A percentile compares a stretch with the other conserved stretches of the same genome.
Conservation (phyloP, 2,888 invertebrate species). For the Macrosoma leucophasiata region DNA sequence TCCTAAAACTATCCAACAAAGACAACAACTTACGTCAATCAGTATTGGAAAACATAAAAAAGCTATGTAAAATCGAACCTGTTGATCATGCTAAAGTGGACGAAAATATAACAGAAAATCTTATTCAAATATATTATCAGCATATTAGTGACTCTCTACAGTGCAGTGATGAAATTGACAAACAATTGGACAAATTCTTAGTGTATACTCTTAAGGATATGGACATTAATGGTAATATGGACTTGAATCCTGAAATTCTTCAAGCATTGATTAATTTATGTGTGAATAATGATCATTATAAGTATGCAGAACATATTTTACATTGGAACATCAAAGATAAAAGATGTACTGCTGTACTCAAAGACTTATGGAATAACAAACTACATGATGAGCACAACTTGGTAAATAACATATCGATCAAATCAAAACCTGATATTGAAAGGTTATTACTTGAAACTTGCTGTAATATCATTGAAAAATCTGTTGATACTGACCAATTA, state of each 20-base stretch:
- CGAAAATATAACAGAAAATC: slow-evolving; percentile 37
- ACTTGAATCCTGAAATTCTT: slow-evolving; percentile 45
- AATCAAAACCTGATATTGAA: slow-evolving; percentile 53
- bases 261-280: slow-evolving; percentile 55
- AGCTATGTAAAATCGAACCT: slow-evolving; percentile 46
- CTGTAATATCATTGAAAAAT: slow-evolving; percentile 30
- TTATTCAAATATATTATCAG: slow-evolving; percentile 39
- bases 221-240: slow-evolving; percentile 34
- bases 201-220: slow-evolving; percentile 40
- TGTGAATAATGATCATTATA: slow-evolving; percentile 29
- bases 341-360: slow-evolving; percentile 35
- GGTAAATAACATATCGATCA: slow-evolving; percentile 43
- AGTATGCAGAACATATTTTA: slow-evolving; percentile 36
- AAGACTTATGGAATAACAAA: slow-evolving; percentile 41
- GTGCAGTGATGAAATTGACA: slow-evolving; percentile 27
- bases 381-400: slow-evolving; percentile 19
- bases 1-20: slow-evolving; percentile 42
- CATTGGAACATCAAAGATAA: slow-evolving; percentile 35
- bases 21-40: slow-evolving; percentile 46
- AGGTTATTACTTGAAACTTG: slow-evolving; percentile 35
- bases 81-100: slow-evolving; percentile 44
- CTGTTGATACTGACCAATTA: too few species aligned
- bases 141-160: slow-evolving; percentile 26
- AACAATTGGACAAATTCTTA: slow-evolving; percentile 48
- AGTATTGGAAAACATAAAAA: slow-evolving; percentile 49